Evolutionary conservation across 1,140 invertebrate genomes (phyloP).

Genomic region (Drosophila dunni): DNA sequence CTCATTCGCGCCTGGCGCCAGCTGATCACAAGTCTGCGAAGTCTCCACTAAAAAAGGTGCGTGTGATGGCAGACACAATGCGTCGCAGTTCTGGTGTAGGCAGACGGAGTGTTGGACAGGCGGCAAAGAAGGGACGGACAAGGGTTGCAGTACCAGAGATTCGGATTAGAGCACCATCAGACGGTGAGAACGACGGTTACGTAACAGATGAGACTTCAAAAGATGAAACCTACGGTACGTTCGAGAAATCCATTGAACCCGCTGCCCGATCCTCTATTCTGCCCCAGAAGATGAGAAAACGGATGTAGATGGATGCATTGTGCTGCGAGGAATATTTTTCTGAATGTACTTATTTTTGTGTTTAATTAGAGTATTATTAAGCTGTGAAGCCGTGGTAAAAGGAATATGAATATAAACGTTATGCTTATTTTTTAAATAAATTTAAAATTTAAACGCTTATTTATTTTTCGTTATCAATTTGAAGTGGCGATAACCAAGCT

Average conservation of each 20-base stretch:
- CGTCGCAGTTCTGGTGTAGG: conserved; percentile 63
- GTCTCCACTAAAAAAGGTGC: conserved; percentile 63
- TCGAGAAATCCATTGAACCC: conserved; percentile 64
- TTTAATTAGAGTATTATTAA: conserved; percentile 24
- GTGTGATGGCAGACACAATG: conserved; percentile 62
- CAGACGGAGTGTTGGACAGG: conserved; percentile 53
- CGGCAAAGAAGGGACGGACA: conserved; percentile 3
- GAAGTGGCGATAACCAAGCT: not conserved
- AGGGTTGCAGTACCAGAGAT: not conserved
- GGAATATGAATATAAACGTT: not conserved
- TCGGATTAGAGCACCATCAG: conserved; percentile 18
- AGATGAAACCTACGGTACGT: conserved; percentile 50
- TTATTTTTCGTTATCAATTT: not conserved
- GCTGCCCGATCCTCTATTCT: conserved; percentile 66
- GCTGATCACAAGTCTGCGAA: conserved; percentile 37
- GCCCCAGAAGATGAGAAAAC: conserved; percentile 24
- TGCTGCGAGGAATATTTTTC: not conserved
- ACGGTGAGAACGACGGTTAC: conserved; percentile 30
- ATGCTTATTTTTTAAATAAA: not conserved
- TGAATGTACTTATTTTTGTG: conserved; percentile 3
- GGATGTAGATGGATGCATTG: not conserved
- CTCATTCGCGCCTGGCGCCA: conserved; percentile 5
- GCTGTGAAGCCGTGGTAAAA: conserved; percentile 1
- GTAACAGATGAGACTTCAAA: conserved; percentile 42
- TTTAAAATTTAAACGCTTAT: not conserved